Evolutionary conservation across 2,113 vertebrate genomes (phyloP), one percentile per base, ranked within the genome.

Genomic region (Scalopus aquaticus): DNA sequence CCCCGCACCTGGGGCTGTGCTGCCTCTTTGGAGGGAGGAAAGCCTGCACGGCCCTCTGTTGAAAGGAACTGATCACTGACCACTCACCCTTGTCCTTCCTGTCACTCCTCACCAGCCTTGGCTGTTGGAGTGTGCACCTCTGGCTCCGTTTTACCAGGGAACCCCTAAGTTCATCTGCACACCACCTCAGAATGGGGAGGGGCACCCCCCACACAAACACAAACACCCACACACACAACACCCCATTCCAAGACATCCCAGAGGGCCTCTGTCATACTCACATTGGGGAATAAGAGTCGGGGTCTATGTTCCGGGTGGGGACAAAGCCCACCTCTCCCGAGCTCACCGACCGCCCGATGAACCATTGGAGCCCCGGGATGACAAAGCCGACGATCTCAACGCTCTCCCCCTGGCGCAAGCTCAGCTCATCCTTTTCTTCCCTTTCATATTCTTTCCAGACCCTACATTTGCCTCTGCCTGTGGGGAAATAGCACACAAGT

Each of bases 301-400:
- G 98, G 54, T 98, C 98, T 94, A 99, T 97, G 17, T 98, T 98
- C 58, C 37, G 97, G 80, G 97, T 98, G 90, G 99, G 98, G 72
- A 99, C 98, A 62, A 99, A 99, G 93, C 99, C 99, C 3, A 95
- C 95, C 73, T 73, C 97, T 54, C 99, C 99, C 0, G 98, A 99
- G 87, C 97, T 98, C 13, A 90, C 39, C 42, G 98, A 99, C 97
- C 95, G 99, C 70, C 99, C 99, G 51, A 99, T 98, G 96, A 99
- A 99, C 97, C 99, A 98, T 0, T 94, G 98, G 74, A 99, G 98
- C 24, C 99, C 98, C 9, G 98, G 98, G 30, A 99, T 79, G 90
- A 99, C 90, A 84, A 99, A 98, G 37, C 99, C 99, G 0, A 99
- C 96, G 83, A 99, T 98, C 94, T 99, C 98, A 64, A 99, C 98